Percentiles rank a stretch among this genome's conserved stretches.
These are phyloP conservation scores for Gari tellinella DNA, from an alignment of 2,888 invertebrate genomes.

Conservation along the genomic window DNA sequence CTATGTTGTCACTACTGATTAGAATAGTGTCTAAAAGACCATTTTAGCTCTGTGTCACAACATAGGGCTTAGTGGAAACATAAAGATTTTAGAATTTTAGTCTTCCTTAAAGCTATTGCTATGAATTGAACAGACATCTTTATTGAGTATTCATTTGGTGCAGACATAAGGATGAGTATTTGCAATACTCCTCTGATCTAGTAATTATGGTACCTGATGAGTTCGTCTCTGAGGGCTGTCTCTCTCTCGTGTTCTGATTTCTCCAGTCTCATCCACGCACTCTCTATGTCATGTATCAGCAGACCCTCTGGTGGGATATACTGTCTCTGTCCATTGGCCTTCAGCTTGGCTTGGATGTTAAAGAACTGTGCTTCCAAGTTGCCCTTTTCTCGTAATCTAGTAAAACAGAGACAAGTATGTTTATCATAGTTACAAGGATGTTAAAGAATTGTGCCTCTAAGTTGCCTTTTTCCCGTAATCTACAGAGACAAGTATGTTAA, in stretches of 20 bases:
- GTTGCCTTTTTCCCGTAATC: slow-evolving; percentile 98
- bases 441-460: slow-evolving; percentile 96
- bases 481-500: slow-evolving; percentile 81
- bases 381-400: slow-evolving; percentile 96
- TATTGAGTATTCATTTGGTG: no score
- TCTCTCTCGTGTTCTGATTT: slow-evolving; percentile 97
- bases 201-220: slow-evolving; percentile 89
- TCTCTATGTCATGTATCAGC: slow-evolving; percentile 96
- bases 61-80: no score
- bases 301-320: slow-evolving; percentile 89
- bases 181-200: no score
- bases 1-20: no score
- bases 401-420: slow-evolving; percentile 21
- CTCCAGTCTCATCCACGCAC: slow-evolving; percentile 96
- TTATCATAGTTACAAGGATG: no score
- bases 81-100: no score
- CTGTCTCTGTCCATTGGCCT: slow-evolving; percentile 90
- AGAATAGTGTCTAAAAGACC: no score
- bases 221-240: slow-evolving; percentile 94
- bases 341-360: slow-evolving; percentile 97
- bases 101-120: no score
- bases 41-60: no score
- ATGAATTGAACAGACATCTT: no score
- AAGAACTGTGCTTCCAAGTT: slow-evolving; percentile 97
- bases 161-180: no score